These are phyloP conservation scores for Caenorhabditis latens DNA, from an alignment of 1,140 invertebrate genomes.

Conservation along the genomic window DNA sequence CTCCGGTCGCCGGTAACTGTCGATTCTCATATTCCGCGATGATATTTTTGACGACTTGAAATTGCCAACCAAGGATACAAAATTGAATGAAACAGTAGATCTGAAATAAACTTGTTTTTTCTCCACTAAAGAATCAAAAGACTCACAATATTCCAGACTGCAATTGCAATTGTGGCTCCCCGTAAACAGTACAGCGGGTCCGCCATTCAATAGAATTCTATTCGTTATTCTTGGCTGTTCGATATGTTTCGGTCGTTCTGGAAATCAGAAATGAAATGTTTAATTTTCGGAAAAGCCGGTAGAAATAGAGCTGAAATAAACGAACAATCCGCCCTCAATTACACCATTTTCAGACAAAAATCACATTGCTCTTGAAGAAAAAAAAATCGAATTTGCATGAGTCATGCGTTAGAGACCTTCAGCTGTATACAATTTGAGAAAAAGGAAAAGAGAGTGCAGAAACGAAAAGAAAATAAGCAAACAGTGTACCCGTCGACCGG, in stretches of 20 bases:
- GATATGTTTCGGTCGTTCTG: too few relatives aligned
- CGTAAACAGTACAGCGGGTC: conserved; percentile 73
- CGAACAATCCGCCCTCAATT: too few relatives aligned
- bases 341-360: too few relatives aligned
- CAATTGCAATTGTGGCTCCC: conserved; percentile 69
- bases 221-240: too few relatives aligned
- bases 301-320: too few relatives aligned
- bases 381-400: too few relatives aligned
- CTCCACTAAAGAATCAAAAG: not conserved
- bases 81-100: conserved; percentile 76
- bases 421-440: not conserved
- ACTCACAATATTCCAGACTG: conserved; percentile 75
- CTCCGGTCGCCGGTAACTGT: conserved; percentile 71
- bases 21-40: conserved; percentile 76
- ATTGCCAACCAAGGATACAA: conserved; percentile 74
- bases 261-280: too few relatives aligned
- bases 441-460: too few relatives aligned
- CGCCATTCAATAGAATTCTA: conserved; percentile 58
- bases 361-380: too few relatives aligned
- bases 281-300: too few relatives aligned
- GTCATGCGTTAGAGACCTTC: too few relatives aligned
- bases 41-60: conserved; percentile 70
- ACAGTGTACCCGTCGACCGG: not conserved
- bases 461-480: not conserved
- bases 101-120: conserved; percentile 56